These are phyloP conservation scores for Kryptolebias marmoratus DNA, from an alignment of 2,113 vertebrate species.

Conservation along the genomic window DNA sequence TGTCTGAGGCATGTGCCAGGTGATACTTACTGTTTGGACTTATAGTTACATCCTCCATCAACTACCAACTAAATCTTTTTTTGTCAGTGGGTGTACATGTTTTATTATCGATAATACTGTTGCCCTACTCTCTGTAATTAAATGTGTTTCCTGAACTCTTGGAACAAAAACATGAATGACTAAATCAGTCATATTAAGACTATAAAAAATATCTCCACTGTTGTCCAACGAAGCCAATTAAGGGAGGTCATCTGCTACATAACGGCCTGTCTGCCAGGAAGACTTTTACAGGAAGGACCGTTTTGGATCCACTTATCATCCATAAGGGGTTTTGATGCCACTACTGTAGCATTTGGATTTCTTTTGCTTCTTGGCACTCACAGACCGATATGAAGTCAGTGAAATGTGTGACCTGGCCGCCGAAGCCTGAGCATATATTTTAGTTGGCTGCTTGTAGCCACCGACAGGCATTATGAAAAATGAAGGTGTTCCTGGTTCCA, in stretches of 20 bases:
- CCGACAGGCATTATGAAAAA: conserved; percentile 51
- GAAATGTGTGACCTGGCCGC: conserved; percentile 46
- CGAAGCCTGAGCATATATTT: conserved; percentile 50
- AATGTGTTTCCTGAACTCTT: conserved; percentile 35
- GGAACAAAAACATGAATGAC: conserved; percentile 38
- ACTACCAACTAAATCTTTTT: too few species aligned
- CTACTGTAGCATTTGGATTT: conserved; percentile 32
- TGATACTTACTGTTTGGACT: too few species aligned
- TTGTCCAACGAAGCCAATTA: conserved; percentile 68
- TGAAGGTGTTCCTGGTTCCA: conserved; percentile 59
- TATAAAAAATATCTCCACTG: background rate
- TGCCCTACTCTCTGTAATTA: conserved; percentile 13
- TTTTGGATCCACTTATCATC: conserved; percentile 29
- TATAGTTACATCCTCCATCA: too few species aligned
- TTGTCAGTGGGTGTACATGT: background rate
- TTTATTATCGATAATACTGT: conserved; percentile 10
- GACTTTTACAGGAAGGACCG: conserved; percentile 20
- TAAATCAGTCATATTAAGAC: conserved; percentile 31
- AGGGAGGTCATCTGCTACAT: conserved; percentile 61
- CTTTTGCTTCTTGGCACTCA: conserved; percentile 29
- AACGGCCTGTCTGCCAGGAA: conserved; percentile 52
- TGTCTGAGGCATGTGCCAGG: too few species aligned
- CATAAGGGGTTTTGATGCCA: conserved; percentile 44
- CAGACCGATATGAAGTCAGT: conserved; percentile 44
- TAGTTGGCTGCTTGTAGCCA: conserved; percentile 39